Base-by-base conservation (phyloP, 2,113 vertebrate genomes). In the Mustelus asterias region DNA sequence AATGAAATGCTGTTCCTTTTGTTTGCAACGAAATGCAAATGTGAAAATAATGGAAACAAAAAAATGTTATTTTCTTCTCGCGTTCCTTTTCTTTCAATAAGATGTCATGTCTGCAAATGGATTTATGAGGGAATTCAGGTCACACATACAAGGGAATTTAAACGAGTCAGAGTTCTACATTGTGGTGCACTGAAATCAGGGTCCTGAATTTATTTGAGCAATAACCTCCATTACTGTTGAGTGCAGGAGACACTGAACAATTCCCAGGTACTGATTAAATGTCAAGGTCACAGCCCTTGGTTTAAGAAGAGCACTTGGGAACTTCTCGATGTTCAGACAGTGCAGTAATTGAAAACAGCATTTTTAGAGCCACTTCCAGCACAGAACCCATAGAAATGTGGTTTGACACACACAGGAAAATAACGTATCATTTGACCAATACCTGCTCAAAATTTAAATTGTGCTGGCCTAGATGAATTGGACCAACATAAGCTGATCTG, bases 231-330 rank as follows among this genome's bases (percentile, higher is more conserved):
- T 63, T 16, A n/a, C 29, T 60, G 37, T n/a, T 92, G 54, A n/a
- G 14, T 92, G 14, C 14, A n/a, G 63, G 88, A 90, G 29, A 33
- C 88, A 63, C 14, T 63, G 54, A 63, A 90, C 88, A n/a, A 60
- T 90, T 90, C 58, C 33, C 88, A 90, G 13, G 13, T 90, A 33
- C 58, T 90, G 88, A 90, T 90, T 90, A 63, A 90, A 60, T 58
- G 13, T 90, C 88, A 90, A 90, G 54, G 88, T 60, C 88, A n/a
- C 26, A 33, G 54, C 29, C 58, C 6, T 33, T 90, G 58, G 88
- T 63, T 92, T 92, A 60, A 92, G 11, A 11, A 54, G 29, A 63
- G 14, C 58, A 63, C 29, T 92, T 63, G 88, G 13, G 88, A 33
- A 26, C 29, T n/a, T 33, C 29, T n/a, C 58, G n/a, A 63, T 33